Evolutionary conservation across 2,888 invertebrate species (phyloP).

Genomic region (Megalurothrips usitatus): DNA sequence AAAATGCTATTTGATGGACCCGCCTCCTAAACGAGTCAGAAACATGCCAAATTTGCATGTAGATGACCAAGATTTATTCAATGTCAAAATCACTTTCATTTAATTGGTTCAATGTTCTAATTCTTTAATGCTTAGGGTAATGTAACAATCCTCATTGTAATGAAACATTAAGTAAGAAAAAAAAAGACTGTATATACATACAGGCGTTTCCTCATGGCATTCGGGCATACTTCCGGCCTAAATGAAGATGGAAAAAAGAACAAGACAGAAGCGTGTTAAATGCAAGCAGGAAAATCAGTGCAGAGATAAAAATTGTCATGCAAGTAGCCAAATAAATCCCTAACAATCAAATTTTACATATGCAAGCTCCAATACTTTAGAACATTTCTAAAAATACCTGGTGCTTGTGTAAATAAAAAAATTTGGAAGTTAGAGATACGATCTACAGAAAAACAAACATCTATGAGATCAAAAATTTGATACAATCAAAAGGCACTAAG

Average conservation of each 20-base stretch:
- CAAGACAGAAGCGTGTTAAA: slow-evolving; percentile 25
- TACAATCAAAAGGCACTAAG: neutral
- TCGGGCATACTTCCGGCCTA: slow-evolving; percentile 15
- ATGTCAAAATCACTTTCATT: neutral
- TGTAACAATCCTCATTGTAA: neutral
- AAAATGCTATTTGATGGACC: neutral
- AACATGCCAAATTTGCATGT: too few relatives aligned
- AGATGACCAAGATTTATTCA: neutral
- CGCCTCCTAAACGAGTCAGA: neutral
- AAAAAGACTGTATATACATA: slow-evolving; percentile 37
- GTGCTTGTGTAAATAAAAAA: neutral
- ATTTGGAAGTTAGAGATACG: neutral
- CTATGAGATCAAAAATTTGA: neutral
- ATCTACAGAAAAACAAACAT: neutral
- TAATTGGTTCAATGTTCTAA: neutral
- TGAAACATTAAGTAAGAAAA: neutral
- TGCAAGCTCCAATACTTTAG: neutral
- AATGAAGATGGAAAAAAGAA: slow-evolving; percentile 20
- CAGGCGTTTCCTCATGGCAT: slow-evolving; percentile 38
- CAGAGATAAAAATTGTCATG: neutral
- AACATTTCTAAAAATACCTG: neutral
- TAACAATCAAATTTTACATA: neutral
- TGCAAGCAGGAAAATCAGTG: slow-evolving; percentile 24
- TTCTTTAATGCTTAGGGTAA: neutral
- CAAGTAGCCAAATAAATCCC: neutral